Evolutionary conservation across 2,888 invertebrate species (phyloP), one percentile per base, ranked within the genome.

Genomic region (Athalia circularis): DNA sequence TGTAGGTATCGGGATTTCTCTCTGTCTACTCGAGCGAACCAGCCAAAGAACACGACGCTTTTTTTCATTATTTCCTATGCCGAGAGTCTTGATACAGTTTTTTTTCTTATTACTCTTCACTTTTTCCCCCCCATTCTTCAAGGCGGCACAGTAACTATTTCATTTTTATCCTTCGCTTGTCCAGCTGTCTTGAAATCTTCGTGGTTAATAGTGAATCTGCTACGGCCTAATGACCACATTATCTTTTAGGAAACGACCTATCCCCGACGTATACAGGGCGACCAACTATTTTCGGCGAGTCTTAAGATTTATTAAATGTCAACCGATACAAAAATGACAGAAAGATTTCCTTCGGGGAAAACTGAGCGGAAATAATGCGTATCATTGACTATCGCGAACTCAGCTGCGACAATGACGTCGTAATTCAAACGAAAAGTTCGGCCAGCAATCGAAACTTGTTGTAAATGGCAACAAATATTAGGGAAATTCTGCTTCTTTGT

Each of bases 141-240:
- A 43, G 47, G 45, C 59, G 72, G 59, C 45, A 45, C 47, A 72
- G 57, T 61, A 57, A 59, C 61, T 59, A 6, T 72, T 72, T 45
- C 57, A 61, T 72, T 72, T 59, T 67, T 59, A 15, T 13, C 59
- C 15, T 15, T 59, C 9, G 13, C 13, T n/a, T 45, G 72, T 48
- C 47, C 47, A 57, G 59, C 43, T 13, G 43, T 9, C 72, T 45
- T 9, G 5, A 45, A 61, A 13, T 57, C 47, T 72, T 72, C 59
- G 45, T 45, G 45, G 59, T 47, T 72, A 72, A 72, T 72, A 59
- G 72, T 11, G 29, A 59, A 72, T 72, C 59, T 8, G 72, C 72
- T 45, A 47, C 45, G 47, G 57, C 43, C 59, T 72, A 57, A 72
- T 59, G 72, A 72, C 59, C 9, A 57, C 59, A 61, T 72, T 59